Conservation (phyloP, 2,888 invertebrate species). For the Neoitamus cyanurus region DNA sequence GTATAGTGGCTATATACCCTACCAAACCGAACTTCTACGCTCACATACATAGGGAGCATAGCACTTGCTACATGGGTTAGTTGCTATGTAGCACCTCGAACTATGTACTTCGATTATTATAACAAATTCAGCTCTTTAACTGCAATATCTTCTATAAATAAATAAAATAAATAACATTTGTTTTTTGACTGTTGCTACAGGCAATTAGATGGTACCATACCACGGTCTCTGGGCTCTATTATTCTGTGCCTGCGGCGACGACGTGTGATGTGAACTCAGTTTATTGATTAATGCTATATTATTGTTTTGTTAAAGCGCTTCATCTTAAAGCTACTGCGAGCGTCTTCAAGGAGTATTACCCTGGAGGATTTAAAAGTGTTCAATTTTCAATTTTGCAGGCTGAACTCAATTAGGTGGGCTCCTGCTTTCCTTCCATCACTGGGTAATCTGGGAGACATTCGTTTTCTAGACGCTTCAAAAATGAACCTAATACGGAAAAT, state of each 20-base stretch:
- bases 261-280: neutral
- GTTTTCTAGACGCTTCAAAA: neutral
- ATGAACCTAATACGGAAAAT: neutral
- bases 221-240: neutral
- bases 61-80: slow-evolving; percentile 20
- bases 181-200: neutral
- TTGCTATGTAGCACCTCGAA: slow-evolving; percentile 24
- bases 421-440: neutral
- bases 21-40: slow-evolving; percentile 36
- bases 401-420: neutral
- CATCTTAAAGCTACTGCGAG: neutral
- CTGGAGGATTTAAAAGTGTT: neutral
- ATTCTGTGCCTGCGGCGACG: neutral
- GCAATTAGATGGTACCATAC: neutral
- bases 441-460: neutral
- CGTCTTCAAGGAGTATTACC: neutral
- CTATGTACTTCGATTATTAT: slow-evolving; percentile 26
- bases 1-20: slow-evolving; percentile 35
- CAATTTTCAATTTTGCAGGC: neutral
- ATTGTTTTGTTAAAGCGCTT: neutral
- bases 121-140: neutral
- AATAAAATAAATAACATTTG: neutral
- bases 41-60: slow-evolving; percentile 19
- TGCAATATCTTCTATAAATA: slow-evolving; percentile 10
- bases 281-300: neutral